Conservation (phyloP, 2,888 invertebrate genomes). For the Schizotus pectinicornis region DNA sequence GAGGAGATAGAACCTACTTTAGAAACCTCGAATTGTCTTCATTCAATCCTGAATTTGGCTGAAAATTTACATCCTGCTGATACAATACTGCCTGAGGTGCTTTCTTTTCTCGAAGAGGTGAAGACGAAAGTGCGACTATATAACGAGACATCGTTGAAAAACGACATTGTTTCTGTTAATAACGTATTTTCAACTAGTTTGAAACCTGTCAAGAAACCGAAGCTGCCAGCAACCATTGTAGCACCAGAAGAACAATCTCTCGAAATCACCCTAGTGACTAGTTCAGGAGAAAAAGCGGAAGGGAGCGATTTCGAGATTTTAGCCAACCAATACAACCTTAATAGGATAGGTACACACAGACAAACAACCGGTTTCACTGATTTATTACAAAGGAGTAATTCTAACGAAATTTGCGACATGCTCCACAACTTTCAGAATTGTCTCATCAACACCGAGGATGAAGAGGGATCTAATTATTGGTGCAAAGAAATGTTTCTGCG, state of each 20-base stretch:
- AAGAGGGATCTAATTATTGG: conserved; percentile 45
- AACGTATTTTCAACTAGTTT: conserved; percentile 28
- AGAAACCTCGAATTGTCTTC: conserved; percentile 61
- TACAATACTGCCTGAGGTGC: conserved; percentile 45
- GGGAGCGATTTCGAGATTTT: conserved; percentile 45
- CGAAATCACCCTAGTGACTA: not conserved
- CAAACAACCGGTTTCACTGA: conserved; percentile 47
- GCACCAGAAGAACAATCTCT: not conserved
- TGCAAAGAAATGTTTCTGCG: conserved; percentile 53
- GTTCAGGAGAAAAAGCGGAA: conserved; percentile 41
- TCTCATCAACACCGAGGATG: conserved; percentile 38
- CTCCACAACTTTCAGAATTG: conserved; percentile 45
- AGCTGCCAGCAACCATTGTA: not conserved
- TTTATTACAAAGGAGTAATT: conserved; percentile 38
- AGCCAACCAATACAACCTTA: conserved; percentile 53
- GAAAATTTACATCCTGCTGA: conserved; percentile 56
- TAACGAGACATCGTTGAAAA: conserved; percentile 60
- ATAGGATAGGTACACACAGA: conserved; percentile 51
- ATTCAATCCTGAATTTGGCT: conserved; percentile 62
- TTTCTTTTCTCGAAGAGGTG: conserved; percentile 51
- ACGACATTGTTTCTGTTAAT: conserved; percentile 65
- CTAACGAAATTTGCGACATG: conserved; percentile 41
- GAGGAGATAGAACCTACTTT: conserved; percentile 61
- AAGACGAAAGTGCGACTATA: conserved; percentile 49
- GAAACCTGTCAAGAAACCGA: conserved; percentile 26